These are phyloP conservation scores for Machaerirhynchus nigripectus DNA, from an alignment of 2,113 vertebrate genomes.

Conservation along the genomic window DNA sequence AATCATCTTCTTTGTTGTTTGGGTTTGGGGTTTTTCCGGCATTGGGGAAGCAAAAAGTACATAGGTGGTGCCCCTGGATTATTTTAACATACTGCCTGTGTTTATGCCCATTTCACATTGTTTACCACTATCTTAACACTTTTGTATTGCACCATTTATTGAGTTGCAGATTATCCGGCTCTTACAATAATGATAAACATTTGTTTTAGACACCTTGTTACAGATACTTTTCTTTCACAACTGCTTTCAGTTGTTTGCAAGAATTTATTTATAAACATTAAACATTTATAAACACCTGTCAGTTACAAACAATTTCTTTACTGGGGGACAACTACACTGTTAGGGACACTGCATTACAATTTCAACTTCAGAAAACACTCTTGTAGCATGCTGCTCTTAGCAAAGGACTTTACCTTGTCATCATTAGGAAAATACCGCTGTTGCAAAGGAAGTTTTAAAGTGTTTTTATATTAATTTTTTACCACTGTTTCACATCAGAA, in stretches of 20 bases:
- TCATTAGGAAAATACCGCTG: background rate
- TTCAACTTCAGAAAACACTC: background rate
- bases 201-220: background rate
- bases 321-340: background rate
- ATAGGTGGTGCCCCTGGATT: too few species aligned
- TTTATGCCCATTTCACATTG: background rate
- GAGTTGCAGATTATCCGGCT: background rate
- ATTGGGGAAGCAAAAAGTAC: background rate
- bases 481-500: background rate
- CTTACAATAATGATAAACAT: background rate
- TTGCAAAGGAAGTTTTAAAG: background rate
- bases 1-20: background rate
- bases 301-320: background rate
- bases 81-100: background rate
- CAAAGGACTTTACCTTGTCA: background rate
- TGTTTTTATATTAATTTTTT: background rate
- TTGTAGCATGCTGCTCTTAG: background rate
- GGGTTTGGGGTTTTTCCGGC: background rate
- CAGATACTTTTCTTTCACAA: background rate
- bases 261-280: background rate
- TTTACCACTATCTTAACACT: background rate
- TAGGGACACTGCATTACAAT: background rate
- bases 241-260: background rate
- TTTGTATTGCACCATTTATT: background rate
- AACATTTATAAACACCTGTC: background rate